Conservation (phyloP, 2,797 vertebrate genomes). For the Orientallactaga sibirica region DNA sequence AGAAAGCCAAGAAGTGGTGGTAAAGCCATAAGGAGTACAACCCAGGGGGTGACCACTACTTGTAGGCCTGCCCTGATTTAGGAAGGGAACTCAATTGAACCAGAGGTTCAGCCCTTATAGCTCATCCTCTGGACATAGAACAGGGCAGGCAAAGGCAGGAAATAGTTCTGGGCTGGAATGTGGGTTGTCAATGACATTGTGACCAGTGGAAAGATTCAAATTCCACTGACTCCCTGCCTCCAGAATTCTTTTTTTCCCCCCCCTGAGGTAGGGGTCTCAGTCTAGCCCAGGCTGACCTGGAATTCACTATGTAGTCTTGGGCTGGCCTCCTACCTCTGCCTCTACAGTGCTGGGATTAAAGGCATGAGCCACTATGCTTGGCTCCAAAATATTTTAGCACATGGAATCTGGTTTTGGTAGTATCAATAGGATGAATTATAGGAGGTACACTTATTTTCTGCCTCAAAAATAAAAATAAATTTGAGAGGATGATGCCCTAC, state of each 20-base stretch:
- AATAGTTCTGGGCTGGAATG: neutral
- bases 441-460: slow-evolving; percentile 8
- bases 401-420: neutral
- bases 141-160: neutral
- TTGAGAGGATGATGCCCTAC: neutral
- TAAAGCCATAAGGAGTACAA: neutral
- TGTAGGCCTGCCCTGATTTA: no score
- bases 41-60: neutral
- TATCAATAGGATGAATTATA: neutral
- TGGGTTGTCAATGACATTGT: neutral
- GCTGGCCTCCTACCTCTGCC: no score
- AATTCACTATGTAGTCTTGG: no score
- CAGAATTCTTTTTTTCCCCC: neutral
- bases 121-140: neutral
- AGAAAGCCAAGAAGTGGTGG: neutral
- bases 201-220: neutral
- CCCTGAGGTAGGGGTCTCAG: no score
- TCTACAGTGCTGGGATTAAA: no score
- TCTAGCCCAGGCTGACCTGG: no score
- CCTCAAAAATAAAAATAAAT: neutral
- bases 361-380: no score
- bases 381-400: neutral
- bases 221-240: neutral
- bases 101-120: neutral
- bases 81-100: neutral